Evolutionary conservation across 2,888 invertebrate species (phyloP), one percentile per base, ranked within the genome.

Genomic region (Unio pictorum): DNA sequence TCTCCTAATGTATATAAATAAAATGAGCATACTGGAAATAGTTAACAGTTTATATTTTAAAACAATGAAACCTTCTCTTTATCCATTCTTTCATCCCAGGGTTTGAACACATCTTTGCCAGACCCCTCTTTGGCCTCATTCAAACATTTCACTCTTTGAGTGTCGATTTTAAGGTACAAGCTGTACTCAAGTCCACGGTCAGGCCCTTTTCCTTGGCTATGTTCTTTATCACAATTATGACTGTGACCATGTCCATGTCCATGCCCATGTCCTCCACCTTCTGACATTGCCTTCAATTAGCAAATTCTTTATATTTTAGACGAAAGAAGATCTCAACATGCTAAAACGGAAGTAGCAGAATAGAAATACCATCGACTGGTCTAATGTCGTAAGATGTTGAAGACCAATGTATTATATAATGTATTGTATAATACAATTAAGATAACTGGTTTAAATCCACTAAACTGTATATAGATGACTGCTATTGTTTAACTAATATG

Each of bases 51-150:
- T 30, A 11, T 45, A 45, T 45, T 45, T 45, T 11, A 45, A 54
- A 34, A 11, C 17, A 64, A 64, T 61, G 30, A 59, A 91, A 97
- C 97, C 90, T 94, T 92, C 74, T 93, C 93, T 76, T 92, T 92
- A 88, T 95, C 94, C 74, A 95, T 91, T 81, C 97, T 92, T 75
- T 95, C 93, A 82, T 97, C 96, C 95, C 96, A 97, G 0, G 97
- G 92, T 89, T 97, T 98, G 87, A 99, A 98, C 5, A 99, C 94
- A 45, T 92, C 92, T 91, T 94, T 95, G 26, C 97, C 98, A 18
- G 95, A 94, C 45, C 95, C 96, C 83, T 97, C 97, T 7, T 92
- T 90, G 64, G 92, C 92, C 91, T 99, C 99, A 90, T 99, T 99
- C 55, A 99, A 91, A 90, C 98, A 98, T 87, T 96, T 93, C 34